A percentile compares a stretch with the other conserved stretches of the same genome.
These are phyloP conservation scores for Phrynocephalus vlangalii DNA, from an alignment of 2,797 vertebrate genomes.

Conservation along the genomic window DNA sequence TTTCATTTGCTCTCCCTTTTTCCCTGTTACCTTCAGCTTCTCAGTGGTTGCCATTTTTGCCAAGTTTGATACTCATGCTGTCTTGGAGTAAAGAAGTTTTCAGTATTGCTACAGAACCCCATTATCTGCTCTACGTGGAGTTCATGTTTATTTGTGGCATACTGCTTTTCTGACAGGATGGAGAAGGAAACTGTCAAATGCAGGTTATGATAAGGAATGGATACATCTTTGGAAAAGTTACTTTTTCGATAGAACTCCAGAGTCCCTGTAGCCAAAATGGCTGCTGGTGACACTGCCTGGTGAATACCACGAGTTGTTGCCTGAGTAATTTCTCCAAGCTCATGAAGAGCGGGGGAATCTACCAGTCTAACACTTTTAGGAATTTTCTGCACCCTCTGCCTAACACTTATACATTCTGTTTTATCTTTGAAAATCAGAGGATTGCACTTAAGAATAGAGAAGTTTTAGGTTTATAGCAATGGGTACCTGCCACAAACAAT, in stretches of 20 bases:
- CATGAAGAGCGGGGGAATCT: not conserved
- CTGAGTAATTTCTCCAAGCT: not conserved
- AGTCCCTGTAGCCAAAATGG: not conserved
- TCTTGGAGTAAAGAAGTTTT: too few relatives aligned
- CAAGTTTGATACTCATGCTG: too few relatives aligned
- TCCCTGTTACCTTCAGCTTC: too few relatives aligned
- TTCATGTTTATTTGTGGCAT: not conserved
- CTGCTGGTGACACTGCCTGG: too few relatives aligned
- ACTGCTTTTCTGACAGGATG: not conserved
- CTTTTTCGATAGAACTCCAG: not conserved
- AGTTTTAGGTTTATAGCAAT: conserved; percentile 5
- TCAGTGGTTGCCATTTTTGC: too few relatives aligned
- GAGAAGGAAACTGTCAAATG: not conserved
- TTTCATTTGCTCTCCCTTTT: too few relatives aligned
- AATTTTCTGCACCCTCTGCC: not conserved
- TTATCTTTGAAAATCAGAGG: not conserved
- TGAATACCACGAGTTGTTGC: too few relatives aligned
- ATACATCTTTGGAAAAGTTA: not conserved
- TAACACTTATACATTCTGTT: not conserved
- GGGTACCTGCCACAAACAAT: not conserved
- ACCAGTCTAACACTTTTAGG: not conserved
- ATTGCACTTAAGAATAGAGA: not conserved
- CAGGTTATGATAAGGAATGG: not conserved
- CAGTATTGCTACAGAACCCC: too few relatives aligned
- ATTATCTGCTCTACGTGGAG: not conserved